Conservation (phyloP, 2,797 vertebrate species). For the Sebastes taczanowskii region DNA sequence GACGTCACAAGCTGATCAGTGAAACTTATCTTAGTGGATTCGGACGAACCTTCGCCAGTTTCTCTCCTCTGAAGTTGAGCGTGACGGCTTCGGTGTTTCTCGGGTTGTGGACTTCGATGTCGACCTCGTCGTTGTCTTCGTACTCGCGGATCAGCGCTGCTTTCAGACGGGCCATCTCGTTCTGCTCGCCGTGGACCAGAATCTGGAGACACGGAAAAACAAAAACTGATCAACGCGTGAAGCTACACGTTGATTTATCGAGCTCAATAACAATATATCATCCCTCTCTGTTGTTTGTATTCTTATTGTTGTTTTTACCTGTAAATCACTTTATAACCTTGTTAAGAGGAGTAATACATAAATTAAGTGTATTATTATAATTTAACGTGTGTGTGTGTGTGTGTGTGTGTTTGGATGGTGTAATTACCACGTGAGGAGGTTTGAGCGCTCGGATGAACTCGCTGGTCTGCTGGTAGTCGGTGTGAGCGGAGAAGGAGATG, state of each 20-base stretch:
- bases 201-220: slow-evolving; percentile 77
- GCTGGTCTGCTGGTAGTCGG: slow-evolving; percentile 97
- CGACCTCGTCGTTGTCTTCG: slow-evolving; percentile 95
- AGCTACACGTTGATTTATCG: too few species aligned
- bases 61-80: slow-evolving; percentile 96
- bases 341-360: too few species aligned
- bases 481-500: slow-evolving; percentile 98
- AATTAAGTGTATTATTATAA: too few species aligned
- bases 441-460: slow-evolving; percentile 97
- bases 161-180: slow-evolving; percentile 96
- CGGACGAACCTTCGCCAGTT: slow-evolving; percentile 90
- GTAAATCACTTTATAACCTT: too few species aligned
- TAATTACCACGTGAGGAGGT: slow-evolving; percentile 92
- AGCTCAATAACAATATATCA: too few species aligned
- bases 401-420: background rate
- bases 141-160: slow-evolving; percentile 94
- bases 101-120: slow-evolving; percentile 96
- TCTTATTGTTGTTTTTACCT: too few species aligned
- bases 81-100: slow-evolving; percentile 96
- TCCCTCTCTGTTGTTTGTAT: too few species aligned
- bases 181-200: slow-evolving; percentile 95
- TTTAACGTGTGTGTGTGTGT: background rate
- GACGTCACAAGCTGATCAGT: background rate
- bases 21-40: background rate
- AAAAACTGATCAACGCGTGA: background rate